Percentiles rank a stretch among this genome's conserved stretches.
Evolutionary conservation across 2,113 vertebrate species (phyloP).

Genomic region (Ciconia stormi): DNA sequence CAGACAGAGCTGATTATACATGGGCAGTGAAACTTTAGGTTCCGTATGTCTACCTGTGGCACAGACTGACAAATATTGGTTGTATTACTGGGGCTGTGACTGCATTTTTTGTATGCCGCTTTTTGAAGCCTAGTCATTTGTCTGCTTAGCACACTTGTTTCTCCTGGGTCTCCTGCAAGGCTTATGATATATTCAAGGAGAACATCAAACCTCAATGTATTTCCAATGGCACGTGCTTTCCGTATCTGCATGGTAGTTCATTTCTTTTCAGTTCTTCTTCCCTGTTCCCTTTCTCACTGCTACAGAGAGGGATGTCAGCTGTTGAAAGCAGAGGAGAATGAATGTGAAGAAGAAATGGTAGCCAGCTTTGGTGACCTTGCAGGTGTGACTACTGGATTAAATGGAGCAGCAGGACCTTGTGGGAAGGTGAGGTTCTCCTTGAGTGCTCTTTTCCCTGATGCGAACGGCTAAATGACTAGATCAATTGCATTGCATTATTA

Average conservation of each 20-base stretch:
- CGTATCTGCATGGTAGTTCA: neutral
- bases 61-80: neutral
- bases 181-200: neutral
- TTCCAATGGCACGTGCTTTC: neutral
- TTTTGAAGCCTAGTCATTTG: neutral
- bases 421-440: slow-evolving; percentile 76
- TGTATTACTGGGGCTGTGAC: neutral
- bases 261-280: neutral
- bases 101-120: neutral
- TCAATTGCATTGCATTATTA: neutral
- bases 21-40: neutral
- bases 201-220: neutral
- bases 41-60: neutral
- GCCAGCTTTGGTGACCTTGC: slow-evolving; percentile 62
- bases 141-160: neutral
- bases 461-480: neutral
- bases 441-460: neutral
- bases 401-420: slow-evolving; percentile 3
- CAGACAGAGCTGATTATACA: neutral
- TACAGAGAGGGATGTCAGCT: slow-evolving; percentile 63
- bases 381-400: slow-evolving; percentile 48
- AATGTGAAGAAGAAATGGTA: slow-evolving; percentile 67
- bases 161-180: neutral
- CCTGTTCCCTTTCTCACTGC: neutral
- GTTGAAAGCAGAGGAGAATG: slow-evolving; percentile 54